Evolutionary conservation across 2,113 vertebrate species (phyloP), one percentile per base, ranked within the genome.

Genomic region (Sardina pilchardus): DNA sequence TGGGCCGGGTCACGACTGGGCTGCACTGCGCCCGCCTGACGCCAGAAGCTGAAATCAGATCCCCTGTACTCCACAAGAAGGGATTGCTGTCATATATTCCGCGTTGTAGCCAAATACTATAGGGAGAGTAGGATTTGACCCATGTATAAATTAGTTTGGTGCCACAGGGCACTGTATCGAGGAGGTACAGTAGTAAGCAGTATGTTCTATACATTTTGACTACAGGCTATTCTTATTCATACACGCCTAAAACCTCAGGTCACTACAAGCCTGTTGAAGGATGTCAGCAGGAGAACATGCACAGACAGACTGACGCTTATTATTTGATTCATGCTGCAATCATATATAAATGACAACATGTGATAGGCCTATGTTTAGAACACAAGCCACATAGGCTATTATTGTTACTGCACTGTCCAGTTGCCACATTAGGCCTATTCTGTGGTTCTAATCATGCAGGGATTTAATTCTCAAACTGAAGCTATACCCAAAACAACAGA

Each of bases 41-140:
- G 93, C 94, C 94, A 94, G 91, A 88, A 1, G 30, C 45, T 93
- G 94, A 92, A 95, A 95, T 92, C 45, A 87, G 92, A 95, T 89
- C 75, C 89, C 82, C 1, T n/a, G 19, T 71, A 82, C 88, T 43
- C 6, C 86, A 16, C 71, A 78, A 92, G 48, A 90, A 88, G 90
- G 92, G 89, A 93, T 93, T 85, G 88, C 91, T 89, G 92, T 91
- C 91, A 88, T 6, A 85, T 80, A 48, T 86, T 86, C 91, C 86
- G 89, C 0, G 87, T 90, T 90, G 86, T 89, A 81, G 9, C 88
- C 84, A 1, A 88, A 36, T 12, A 78, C 14, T 78, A 78, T 78
- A 34, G 34, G 71, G 71, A 34, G 71, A 14, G 26, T 63, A 63
- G 59, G 59, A 63, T 63, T n/a, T 63, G 24, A n/a, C 59, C 59